Evolutionary conservation across 2,888 invertebrate species (phyloP).

Genomic region (Aproaerema taeniolella): DNA sequence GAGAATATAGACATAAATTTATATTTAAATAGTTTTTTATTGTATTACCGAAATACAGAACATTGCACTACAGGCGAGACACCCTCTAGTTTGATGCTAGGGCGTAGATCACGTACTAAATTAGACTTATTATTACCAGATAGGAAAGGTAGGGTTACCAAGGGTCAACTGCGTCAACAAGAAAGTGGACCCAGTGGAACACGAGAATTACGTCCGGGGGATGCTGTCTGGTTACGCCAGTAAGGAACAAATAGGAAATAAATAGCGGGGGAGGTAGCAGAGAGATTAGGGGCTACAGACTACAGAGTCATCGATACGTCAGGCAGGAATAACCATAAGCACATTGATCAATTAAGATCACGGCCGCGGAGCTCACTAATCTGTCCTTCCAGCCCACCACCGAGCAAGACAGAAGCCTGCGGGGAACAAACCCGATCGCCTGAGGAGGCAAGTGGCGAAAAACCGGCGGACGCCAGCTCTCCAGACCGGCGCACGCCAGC

Average conservation of each 20-base stretch:
- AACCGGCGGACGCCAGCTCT: neutral
- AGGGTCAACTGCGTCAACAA: neutral
- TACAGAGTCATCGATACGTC: neutral
- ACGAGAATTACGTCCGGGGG: neutral
- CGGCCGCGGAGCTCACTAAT: neutral
- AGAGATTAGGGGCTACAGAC: neutral
- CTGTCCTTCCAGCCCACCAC: neutral
- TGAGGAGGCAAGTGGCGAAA: neutral
- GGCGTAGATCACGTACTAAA: neutral
- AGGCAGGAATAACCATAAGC: neutral
- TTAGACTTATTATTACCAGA: neutral
- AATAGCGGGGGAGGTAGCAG: neutral
- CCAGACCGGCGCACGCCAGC: neutral
- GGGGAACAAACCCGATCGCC: neutral
- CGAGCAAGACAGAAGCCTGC: neutral
- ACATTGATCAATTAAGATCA: neutral
- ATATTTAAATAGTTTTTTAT: neutral
- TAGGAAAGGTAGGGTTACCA: neutral
- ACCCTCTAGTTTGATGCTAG: neutral
- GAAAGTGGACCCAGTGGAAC: neutral
- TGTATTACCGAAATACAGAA: conserved; percentile 2
- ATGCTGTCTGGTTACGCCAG: neutral
- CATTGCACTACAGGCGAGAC: conserved; percentile 1
- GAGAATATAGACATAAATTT: neutral
- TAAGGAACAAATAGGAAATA: neutral